Conservation (phyloP, 2,113 vertebrate species). For the Sapajus apella region DNA sequence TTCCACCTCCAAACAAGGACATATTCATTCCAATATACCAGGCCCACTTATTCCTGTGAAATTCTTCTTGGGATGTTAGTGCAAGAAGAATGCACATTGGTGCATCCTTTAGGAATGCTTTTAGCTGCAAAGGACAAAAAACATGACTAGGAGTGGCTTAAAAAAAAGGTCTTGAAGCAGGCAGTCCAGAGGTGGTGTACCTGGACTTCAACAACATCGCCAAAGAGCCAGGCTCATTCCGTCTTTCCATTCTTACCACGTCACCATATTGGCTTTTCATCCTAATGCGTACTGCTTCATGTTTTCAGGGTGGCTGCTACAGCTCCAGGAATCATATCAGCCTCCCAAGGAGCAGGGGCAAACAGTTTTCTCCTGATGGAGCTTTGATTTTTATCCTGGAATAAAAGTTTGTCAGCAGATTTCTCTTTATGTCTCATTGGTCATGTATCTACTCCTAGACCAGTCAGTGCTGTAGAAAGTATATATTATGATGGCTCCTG, state of each 20-base stretch:
- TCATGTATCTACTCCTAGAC: not conserved
- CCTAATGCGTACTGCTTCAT: not conserved
- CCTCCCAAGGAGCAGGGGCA: not conserved
- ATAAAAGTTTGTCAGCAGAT: not conserved
- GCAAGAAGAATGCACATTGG: too few species aligned
- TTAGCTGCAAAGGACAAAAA: not conserved
- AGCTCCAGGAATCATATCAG: not conserved
- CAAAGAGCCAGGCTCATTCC: not conserved
- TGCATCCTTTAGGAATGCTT: not conserved
- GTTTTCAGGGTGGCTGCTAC: not conserved
- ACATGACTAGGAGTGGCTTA: not conserved
- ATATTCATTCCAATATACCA: not conserved
- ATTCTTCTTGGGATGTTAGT: not conserved
- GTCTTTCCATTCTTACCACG: not conserved
- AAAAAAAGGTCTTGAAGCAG: not conserved
- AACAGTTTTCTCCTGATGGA: not conserved
- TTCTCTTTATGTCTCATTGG: not conserved
- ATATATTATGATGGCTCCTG: not conserved
- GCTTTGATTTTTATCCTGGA: constrained; percentile 20
- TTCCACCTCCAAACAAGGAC: not conserved
- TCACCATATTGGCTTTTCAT: not conserved
- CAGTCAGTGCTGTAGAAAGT: not conserved
- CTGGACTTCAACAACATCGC: not conserved
- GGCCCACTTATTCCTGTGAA: not conserved
- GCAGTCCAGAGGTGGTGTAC: not conserved